Evolutionary conservation across 1,140 invertebrate genomes (phyloP).

Genomic region (Pseudomyrmex sp.): DNA sequence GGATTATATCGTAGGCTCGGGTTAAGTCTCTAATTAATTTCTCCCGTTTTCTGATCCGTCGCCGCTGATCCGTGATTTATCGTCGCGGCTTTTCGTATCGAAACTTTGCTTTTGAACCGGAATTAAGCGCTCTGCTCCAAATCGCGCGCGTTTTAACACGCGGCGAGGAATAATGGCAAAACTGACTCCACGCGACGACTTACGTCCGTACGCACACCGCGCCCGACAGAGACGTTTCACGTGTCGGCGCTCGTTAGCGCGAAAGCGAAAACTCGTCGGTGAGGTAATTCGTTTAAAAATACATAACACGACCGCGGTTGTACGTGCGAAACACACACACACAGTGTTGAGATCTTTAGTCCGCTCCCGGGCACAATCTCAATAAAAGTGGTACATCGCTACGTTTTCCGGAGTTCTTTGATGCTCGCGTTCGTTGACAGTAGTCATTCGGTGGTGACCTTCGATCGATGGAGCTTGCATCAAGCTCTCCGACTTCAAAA

Average conservation of each 20-base stretch:
- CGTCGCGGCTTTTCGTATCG: not conserved
- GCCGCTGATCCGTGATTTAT: conserved; percentile 22
- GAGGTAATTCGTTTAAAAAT: conserved; percentile 71
- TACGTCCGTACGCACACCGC: not conserved
- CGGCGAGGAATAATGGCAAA: not conserved
- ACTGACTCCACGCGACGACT: not conserved
- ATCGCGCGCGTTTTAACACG: conserved; percentile 20
- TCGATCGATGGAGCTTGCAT: conserved; percentile 56
- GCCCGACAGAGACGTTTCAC: not conserved
- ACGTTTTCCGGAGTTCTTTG: conserved; percentile 7
- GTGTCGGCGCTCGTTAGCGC: conserved; percentile 30
- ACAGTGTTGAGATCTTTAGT: not conserved
- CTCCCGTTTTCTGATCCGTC: conserved; percentile 37
- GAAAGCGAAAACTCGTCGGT: conserved; percentile 56
- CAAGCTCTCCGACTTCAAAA: conserved; percentile 51
- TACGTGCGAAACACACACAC: not conserved
- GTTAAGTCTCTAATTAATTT: conserved; percentile 50
- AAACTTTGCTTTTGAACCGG: not conserved
- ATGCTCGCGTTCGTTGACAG: conserved; percentile 4
- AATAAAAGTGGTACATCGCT: not conserved
- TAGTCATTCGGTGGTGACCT: not conserved
- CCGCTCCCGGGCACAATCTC: conserved; percentile 2
- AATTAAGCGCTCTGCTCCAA: not conserved
- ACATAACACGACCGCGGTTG: conserved; percentile 25
- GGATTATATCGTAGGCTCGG: conserved; percentile 40